These are phyloP conservation scores for Notoglanidium macrostoma DNA, from an alignment of 2,797 vertebrate species.

Conservation along the genomic window DNA sequence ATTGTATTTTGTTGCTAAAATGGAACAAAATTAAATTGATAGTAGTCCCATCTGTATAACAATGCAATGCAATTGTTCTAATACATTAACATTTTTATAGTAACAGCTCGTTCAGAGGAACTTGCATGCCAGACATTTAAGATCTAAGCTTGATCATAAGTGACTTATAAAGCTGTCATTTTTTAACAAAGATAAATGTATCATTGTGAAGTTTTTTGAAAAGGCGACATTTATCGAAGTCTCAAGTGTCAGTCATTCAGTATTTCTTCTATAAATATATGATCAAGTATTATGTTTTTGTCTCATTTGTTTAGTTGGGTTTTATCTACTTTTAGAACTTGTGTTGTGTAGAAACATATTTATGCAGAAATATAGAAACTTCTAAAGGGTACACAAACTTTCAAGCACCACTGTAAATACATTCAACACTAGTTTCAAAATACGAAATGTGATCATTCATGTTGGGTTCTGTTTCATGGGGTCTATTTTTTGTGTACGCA, in stretches of 20 bases:
- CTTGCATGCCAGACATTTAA: background rate
- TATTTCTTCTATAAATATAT: background rate
- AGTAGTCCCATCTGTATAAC: background rate
- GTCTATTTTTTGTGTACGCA: background rate
- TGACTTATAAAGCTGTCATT: background rate
- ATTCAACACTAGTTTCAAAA: background rate
- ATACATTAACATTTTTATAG: background rate
- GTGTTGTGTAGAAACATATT: too few relatives aligned
- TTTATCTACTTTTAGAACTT: too few relatives aligned
- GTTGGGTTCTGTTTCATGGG: too few relatives aligned
- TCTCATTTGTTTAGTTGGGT: too few relatives aligned
- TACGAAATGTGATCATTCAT: background rate
- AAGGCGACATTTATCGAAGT: background rate
- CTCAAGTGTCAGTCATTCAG: background rate
- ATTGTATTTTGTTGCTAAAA: too few relatives aligned
- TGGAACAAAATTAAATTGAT: too few relatives aligned
- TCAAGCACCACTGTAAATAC: background rate
- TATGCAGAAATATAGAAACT: too few relatives aligned
- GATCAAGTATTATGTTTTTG: too few relatives aligned
- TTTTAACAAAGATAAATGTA: too few relatives aligned
- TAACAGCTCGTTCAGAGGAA: background rate
- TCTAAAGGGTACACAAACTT: too few relatives aligned
- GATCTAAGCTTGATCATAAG: background rate
- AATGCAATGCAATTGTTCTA: background rate
- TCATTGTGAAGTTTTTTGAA: background rate